Percentiles rank a stretch among this genome's conserved stretches.
These are phyloP conservation scores for Columba guinea DNA, from an alignment of 2,797 vertebrate genomes.

Conservation along the genomic window DNA sequence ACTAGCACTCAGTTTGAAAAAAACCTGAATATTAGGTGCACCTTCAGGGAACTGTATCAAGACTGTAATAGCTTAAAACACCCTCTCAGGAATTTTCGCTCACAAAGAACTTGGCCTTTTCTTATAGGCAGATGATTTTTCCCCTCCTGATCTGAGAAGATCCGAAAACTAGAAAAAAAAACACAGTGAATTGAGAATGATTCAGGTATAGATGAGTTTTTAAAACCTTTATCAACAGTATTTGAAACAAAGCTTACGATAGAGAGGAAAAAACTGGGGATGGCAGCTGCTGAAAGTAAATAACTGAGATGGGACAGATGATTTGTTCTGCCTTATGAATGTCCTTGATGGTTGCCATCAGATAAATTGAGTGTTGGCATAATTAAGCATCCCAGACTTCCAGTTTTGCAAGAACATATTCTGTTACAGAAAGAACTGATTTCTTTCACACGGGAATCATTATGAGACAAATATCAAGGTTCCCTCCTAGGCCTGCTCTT, in stretches of 20 bases:
- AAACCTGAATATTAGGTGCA: neutral
- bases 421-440: neutral
- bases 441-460: neutral
- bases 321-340: neutral
- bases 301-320: neutral
- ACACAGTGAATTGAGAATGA: neutral
- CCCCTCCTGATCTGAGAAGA: neutral
- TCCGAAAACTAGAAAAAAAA: neutral
- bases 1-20: neutral
- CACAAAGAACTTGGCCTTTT: neutral
- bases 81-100: neutral
- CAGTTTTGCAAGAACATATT: neutral
- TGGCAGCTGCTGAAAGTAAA: neutral
- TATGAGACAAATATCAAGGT: neutral
- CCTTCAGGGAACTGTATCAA: neutral
- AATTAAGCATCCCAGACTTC: neutral
- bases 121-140: neutral
- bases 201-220: neutral
- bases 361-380: neutral
- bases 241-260: neutral
- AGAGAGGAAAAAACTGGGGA: neutral
- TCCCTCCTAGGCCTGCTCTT: neutral
- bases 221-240: neutral
- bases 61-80: neutral
- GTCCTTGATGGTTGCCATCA: neutral